Evolutionary conservation across 2,113 vertebrate genomes (phyloP).

Genomic region (Poeciliopsis occidentalis): DNA sequence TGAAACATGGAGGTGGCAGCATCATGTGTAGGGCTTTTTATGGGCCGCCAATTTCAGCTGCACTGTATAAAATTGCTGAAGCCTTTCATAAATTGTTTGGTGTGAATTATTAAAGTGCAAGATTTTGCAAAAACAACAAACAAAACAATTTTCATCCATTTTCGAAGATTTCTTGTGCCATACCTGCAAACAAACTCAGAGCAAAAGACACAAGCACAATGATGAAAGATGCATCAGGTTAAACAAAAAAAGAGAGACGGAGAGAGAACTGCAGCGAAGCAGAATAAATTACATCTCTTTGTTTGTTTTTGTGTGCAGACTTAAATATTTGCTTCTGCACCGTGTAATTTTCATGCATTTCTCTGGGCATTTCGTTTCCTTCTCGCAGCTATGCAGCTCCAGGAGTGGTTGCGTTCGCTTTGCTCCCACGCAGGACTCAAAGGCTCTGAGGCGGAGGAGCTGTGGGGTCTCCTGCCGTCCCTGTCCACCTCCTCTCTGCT

Average conservation of each 20-base stretch:
- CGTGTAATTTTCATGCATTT: conserved; percentile 2
- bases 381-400: conserved; percentile 78
- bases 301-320: neutral
- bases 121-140: neutral
- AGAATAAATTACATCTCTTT: neutral
- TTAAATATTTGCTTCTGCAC: neutral
- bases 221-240: neutral
- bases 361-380: neutral
- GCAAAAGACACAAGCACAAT: neutral
- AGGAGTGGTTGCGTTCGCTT: conserved; percentile 79
- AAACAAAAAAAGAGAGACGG: neutral
- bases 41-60: no score
- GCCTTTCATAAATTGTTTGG: neutral
- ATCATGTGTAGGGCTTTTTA: no score
- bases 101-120: neutral
- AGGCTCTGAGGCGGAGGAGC: conserved; percentile 63
- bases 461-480: conserved; percentile 69
- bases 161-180: neutral
- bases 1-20: no score
- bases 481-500: conserved; percentile 77
- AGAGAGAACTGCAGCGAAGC: neutral
- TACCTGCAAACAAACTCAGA: no score
- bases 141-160: neutral
- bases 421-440: conserved; percentile 54
- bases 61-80: neutral